These are phyloP conservation scores for Panthera tigris DNA, from an alignment of 2,113 vertebrate genomes.

Conservation along the genomic window DNA sequence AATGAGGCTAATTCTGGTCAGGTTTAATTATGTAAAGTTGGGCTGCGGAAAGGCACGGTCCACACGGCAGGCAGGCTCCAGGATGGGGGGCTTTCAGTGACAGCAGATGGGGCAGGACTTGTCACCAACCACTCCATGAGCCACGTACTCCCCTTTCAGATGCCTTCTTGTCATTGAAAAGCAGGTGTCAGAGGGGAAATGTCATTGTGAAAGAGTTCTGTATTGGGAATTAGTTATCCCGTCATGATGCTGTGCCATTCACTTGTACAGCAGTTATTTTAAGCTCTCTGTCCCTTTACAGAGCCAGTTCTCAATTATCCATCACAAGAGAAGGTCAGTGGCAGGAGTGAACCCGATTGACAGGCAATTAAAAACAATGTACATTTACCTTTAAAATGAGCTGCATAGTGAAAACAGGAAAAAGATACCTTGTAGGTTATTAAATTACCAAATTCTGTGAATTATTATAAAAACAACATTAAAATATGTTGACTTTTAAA, in stretches of 20 bases:
- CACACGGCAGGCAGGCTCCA: background rate
- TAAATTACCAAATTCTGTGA: background rate
- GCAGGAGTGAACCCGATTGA: accelerated
- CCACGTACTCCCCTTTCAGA: background rate
- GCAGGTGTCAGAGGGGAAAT: background rate
- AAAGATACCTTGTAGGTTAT: background rate
- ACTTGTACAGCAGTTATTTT: background rate
- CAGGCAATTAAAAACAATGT: background rate
- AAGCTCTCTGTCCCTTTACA: background rate
- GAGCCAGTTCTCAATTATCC: slow-evolving; percentile 34
- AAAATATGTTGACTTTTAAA: background rate
- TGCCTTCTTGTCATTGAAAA: background rate
- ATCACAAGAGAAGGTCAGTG: background rate
- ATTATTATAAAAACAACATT: background rate
- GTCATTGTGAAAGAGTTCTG: background rate
- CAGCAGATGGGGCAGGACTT: background rate
- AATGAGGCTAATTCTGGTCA: background rate
- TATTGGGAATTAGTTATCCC: background rate
- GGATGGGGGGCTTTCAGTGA: background rate
- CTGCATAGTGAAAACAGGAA: too few relatives aligned
- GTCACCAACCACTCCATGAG: background rate
- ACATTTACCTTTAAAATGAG: background rate
- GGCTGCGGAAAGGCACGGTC: background rate
- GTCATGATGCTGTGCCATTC: too few relatives aligned
- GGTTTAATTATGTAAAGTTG: background rate